Evolutionary conservation across 1,140 invertebrate species (phyloP), one percentile per base, ranked within the genome.

Genomic region (Camponotus vicinus): DNA sequence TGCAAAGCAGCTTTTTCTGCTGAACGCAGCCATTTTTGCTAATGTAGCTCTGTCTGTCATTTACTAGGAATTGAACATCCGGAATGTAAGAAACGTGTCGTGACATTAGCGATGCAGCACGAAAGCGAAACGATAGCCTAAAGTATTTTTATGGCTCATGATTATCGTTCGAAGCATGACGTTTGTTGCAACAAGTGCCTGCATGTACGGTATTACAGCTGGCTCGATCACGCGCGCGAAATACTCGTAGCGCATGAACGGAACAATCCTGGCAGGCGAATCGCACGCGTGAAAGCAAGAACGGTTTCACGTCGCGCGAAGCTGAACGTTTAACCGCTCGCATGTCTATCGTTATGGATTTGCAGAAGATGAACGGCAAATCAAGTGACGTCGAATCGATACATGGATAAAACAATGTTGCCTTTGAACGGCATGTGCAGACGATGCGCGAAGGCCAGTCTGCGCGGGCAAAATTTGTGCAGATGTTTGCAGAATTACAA

Each of bases 251-350:
- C 77, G 86, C 88, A 87, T 90, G 86, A 86, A 91, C 89, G 89
- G 89, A 90, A 90, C 86, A 86, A 59, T 49, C 32, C 32, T 34
- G 66, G 73, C 69, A 52, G 71, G 76, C 89, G 75, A 91, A 88
- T 90, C 79, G 88, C 78, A 61, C 67, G 82, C 89, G 90, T 91
- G 89, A 91, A 91, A 91, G 90, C 89, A 88, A 91, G 57, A 90
- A 91, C 84, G 69, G 52, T 88, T 86, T 80, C 75, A 70, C 69
- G 61, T 57, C 9, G 77, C 80, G 52, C 63, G 75, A 69, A 88
- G 70, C 67, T 75, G 57, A 9, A 34, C 70, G 49, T 13, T 15
- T 52, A 37, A 52, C 34, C 27, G 27, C 45, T 49, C 40, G 55
- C 13, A 21, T 59, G 18, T 71, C 49, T 34, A n/a, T 32, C 18